Conservation (phyloP, 2,113 vertebrate species). For the Daboia siamensis region DNA sequence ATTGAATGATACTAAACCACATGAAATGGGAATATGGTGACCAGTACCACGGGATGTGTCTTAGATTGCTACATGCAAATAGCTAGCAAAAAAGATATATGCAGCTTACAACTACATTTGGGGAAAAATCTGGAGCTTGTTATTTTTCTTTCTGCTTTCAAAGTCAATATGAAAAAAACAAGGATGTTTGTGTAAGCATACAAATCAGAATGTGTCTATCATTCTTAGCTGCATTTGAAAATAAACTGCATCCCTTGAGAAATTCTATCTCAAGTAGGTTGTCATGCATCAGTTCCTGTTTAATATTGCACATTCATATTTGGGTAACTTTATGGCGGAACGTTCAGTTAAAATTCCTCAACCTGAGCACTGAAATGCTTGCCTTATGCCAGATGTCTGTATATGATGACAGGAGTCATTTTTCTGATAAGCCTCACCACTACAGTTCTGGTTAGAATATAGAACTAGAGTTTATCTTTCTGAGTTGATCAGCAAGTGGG, state of each 20-base stretch:
- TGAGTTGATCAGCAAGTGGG: background rate
- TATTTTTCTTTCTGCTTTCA: background rate
- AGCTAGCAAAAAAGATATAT: background rate
- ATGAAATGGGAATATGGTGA: background rate
- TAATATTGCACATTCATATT: background rate
- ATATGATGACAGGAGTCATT: background rate
- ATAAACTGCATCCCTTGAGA: background rate
- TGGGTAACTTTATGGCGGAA: background rate
- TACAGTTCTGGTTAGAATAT: background rate
- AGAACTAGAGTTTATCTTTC: background rate
- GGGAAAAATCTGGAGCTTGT: background rate
- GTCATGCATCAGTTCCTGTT: background rate
- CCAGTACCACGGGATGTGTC: background rate
- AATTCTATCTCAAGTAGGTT: background rate
- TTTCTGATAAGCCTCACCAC: background rate
- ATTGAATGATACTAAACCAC: background rate
- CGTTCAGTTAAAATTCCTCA: background rate
- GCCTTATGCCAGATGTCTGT: background rate
- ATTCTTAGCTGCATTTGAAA: background rate
- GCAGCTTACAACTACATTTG: background rate
- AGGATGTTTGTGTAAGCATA: background rate
- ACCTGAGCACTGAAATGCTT: background rate
- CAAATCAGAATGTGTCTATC: background rate
- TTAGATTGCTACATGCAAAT: background rate
- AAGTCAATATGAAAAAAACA: background rate